Evolutionary conservation across 2,888 invertebrate genomes (phyloP).

Genomic region (Pimpla rufipes): DNA sequence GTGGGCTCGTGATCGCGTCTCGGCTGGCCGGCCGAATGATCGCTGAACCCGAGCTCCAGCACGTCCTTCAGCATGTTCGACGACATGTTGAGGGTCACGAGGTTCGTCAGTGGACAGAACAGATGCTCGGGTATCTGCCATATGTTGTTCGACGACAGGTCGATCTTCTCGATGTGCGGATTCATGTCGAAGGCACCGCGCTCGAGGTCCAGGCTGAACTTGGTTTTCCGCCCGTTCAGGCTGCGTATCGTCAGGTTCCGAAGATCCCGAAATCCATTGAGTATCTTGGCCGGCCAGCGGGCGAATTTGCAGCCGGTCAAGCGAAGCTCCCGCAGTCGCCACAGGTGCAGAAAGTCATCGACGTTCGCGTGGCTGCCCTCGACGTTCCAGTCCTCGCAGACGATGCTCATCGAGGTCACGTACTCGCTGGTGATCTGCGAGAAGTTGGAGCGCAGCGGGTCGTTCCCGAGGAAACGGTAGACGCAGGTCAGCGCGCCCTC

Average conservation of each 20-base stretch:
- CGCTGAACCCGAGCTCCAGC: conserved; percentile 94
- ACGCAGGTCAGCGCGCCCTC: conserved; percentile 86
- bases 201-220: conserved; percentile 93
- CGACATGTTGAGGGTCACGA: conserved; percentile 94
- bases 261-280: conserved; percentile 92
- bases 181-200: conserved; percentile 92
- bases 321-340: conserved; percentile 92
- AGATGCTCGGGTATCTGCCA: conserved; percentile 95
- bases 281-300: conserved; percentile 92
- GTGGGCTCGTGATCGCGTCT: conserved; percentile 73
- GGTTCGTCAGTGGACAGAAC: conserved; percentile 93
- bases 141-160: conserved; percentile 95
- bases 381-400: conserved; percentile 74
- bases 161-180: conserved; percentile 93
- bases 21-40: conserved; percentile 86
- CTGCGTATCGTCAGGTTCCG: conserved; percentile 94
- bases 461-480: conserved; percentile 87
- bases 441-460: conserved; percentile 88
- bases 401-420: conserved; percentile 80
- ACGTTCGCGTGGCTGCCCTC: conserved; percentile 69
- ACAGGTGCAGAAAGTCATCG: conserved; percentile 91
- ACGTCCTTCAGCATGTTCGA: conserved; percentile 95
- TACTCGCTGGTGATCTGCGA: conserved; percentile 93
- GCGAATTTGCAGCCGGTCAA: conserved; percentile 95
- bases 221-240: conserved; percentile 87